Base-by-base conservation (phyloP, 1,140 invertebrate genomes). In the Elymnias hypermnestra region DNA sequence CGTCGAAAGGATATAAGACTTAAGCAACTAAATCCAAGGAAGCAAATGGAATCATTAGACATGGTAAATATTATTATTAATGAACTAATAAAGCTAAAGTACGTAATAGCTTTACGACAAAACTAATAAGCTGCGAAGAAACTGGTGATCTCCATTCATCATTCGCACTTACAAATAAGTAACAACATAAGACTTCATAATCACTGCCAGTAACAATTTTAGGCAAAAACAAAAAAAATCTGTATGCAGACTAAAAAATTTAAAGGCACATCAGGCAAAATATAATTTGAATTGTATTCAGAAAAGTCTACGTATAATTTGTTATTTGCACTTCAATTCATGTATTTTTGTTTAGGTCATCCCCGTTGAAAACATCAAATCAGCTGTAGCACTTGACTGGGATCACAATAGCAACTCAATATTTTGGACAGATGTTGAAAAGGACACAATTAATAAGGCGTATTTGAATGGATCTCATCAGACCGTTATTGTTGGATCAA, bases 391-490 rank as follows among this genome's bases (percentile, higher is more conserved):
- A 1, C 72, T 97, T 5, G 92, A 94, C 39, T 97, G 94, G 93
- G 94, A 96, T 72, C 90, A 91, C 6, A 88, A 91, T 29, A 90
- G 87, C 2, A 93, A 96, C 63, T 90, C 91, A 9, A 94, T 97
- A 64, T 97, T 92, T 66, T 97, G 95, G 95, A 94, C 94, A 0
- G 95, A 97, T 69, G 90, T 95, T 0, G 94, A 94, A 53, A 90
- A 92, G 10, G 91, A 94, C 61, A 91, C 93, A 0, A 96, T 97
- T 7, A 94, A 92, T 55, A 89, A 90, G 33, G 93, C 94, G 1
- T 90, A 88, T 51, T 82, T 94, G 17, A 94, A 96, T 74, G 94
- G 94, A 8, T 91, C 90, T 38, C 86, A 91, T 56, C 94, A 95
- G 71, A 81, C 89, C 21, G 88, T 94, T 5, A 89, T 95, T 17